phyloP scores from a whole-genome alignment of 2,888 invertebrate genomes.

The Lamellibrachia satsuma region DNA sequence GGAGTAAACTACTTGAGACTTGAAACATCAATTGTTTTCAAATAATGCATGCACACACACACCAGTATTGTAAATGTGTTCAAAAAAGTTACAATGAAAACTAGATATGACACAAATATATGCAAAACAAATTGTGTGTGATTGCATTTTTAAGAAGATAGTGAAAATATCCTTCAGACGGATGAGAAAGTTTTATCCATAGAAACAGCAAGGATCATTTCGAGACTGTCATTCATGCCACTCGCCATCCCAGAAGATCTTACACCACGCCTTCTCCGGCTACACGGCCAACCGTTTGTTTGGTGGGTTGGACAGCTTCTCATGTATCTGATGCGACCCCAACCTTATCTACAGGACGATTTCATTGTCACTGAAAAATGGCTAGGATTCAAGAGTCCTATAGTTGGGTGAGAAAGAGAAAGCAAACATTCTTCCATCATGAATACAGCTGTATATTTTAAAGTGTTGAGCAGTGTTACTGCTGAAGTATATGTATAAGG shows the following conservation, averaged over 20 bases:
- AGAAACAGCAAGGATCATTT: neutral
- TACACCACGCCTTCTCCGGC: neutral
- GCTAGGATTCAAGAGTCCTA: conserved; percentile 83
- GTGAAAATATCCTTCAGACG: neutral
- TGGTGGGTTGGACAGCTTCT: conserved; percentile 99
- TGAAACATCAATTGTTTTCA: too few relatives aligned
- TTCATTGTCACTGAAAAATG: conserved; percentile 80
- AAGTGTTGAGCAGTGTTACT: neutral
- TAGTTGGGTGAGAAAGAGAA: conserved; percentile 80
- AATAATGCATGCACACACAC: too few relatives aligned
- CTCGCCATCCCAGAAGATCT: neutral
- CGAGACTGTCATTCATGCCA: neutral
- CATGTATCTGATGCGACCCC: conserved; percentile 86
- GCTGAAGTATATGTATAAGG: neutral
- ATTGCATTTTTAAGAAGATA: neutral
- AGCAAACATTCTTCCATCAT: neutral
- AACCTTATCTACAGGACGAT: conserved; percentile 76
- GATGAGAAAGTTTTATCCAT: neutral
- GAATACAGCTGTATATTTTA: neutral
- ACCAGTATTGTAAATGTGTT: too few relatives aligned
- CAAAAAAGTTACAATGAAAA: too few relatives aligned
- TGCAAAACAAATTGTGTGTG: neutral
- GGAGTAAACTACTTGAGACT: too few relatives aligned
- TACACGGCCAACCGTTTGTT: conserved; percentile 93
- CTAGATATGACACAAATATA: too few relatives aligned